These are phyloP conservation scores for Tetraneura akinire DNA, from an alignment of 1,140 invertebrate genomes.

Conservation along the genomic window DNA sequence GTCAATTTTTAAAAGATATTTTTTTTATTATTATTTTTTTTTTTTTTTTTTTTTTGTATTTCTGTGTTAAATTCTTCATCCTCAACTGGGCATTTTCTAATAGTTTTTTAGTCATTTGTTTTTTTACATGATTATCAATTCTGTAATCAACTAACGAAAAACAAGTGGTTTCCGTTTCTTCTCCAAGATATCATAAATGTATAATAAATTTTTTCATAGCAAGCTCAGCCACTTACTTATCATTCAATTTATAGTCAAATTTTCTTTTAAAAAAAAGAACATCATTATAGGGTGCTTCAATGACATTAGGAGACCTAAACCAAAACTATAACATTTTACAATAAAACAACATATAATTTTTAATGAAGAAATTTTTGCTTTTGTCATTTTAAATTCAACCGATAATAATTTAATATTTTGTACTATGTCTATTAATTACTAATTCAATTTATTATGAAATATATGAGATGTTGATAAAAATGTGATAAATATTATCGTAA, in stretches of 20 bases:
- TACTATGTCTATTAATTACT: no score
- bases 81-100: background rate
- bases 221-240: background rate
- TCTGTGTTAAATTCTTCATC: background rate
- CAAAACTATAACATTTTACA: conserved; percentile 8
- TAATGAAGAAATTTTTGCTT: conserved; percentile 11
- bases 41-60: no score
- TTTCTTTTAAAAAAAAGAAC: background rate
- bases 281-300: conserved; percentile 24
- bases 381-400: conserved; percentile 1
- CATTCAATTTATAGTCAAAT: conserved; percentile 1
- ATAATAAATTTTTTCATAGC: background rate
- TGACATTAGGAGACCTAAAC: background rate
- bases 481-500: no score
- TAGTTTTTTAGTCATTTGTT: background rate
- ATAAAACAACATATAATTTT: conserved; percentile 29
- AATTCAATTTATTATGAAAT: no score
- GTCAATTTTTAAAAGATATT: background rate
- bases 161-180: conserved; percentile 29
- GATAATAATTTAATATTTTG: no score
- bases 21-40: no score
- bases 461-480: no score
- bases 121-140: conserved; percentile 16
- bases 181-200: conserved; percentile 29
- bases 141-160: conserved; percentile 25